Evolutionary conservation across 2,113 vertebrate genomes (phyloP), one percentile per base, ranked within the genome.

Genomic region (Hippoglossus stenolepis): DNA sequence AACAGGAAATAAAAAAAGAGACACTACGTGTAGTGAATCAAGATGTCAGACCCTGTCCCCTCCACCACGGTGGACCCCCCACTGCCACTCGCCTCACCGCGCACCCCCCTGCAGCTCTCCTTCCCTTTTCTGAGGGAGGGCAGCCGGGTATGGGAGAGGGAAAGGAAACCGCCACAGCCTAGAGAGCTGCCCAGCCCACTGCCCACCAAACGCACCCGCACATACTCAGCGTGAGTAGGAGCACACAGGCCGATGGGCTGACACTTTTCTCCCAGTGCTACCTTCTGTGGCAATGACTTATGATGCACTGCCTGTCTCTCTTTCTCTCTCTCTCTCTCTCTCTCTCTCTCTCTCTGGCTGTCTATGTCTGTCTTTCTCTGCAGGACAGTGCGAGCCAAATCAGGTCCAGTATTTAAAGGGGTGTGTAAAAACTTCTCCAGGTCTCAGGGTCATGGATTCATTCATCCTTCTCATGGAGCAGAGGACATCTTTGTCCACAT

Each of bases 401-500:
- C 96, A 0, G 96, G 98, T 61, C 97, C 97, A 0, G 91, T 97
- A 58, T 99, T 94, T 91, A 98, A 97, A 87, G 97, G 97, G 0
- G 91, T 97, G 82, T 99, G 98, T 90, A 99, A 97, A 92, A 97
- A 97, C 95, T 99, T 99, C 93, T 99, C 96, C n/a, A 96, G 98
- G 81, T 97, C 97, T 67, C 97, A 98, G 90, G 98, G 98, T 85
- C 98, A 99, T 0, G 98, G 98, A 63, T 99, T 98, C 93, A 97
- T 99, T 79, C 96, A 94, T 1, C 98, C 98, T 0, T 94, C 96
- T 80, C 96, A 94, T 0, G 97, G 98, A 78, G 95, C 96, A n/a
- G 98, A 99, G 87, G 97, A 99, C 93, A 98, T 99, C 90, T 99
- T 97, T 0, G 98, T 99, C 69, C 98, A 99, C 5, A 97, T 99